phyloP scores from a whole-genome alignment of 53 echinoderm and acorn worm species.

The Holothuria scabra region DNA sequence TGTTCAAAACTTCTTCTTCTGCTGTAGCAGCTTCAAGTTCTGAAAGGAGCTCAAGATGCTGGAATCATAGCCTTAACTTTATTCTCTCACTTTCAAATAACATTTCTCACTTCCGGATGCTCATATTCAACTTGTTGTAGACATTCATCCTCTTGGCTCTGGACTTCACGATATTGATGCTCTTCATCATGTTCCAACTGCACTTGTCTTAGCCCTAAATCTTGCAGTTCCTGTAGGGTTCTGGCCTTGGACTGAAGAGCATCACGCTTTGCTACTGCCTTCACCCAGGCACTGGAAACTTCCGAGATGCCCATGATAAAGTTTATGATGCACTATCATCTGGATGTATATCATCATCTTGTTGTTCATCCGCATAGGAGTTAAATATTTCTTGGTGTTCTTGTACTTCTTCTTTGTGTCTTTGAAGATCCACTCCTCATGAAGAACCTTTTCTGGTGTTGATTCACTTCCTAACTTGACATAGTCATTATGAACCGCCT shows the following conservation, averaged over 20 bases:
- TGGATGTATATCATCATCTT: too few relatives aligned
- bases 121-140: too few relatives aligned
- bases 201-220: constrained; percentile 39
- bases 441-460: too few relatives aligned
- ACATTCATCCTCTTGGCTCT: too few relatives aligned
- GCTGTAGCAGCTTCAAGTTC: not conserved
- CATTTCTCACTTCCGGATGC: too few relatives aligned
- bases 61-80: not conserved
- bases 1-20: constrained; percentile 39
- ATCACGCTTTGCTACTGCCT: not conserved
- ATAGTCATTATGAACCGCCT: too few relatives aligned
- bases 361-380: too few relatives aligned
- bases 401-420: too few relatives aligned
- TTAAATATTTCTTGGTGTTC: too few relatives aligned
- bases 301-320: not conserved
- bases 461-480: too few relatives aligned
- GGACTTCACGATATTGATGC: too few relatives aligned
- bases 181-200: constrained; percentile 19
- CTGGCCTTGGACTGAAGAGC: constrained; percentile 18
- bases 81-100: not conserved
- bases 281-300: not conserved
- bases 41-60: not conserved
- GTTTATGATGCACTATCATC: not conserved
- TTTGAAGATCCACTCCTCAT: too few relatives aligned
- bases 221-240: constrained; percentile 37